phyloP scores from a whole-genome alignment of 2,113 vertebrate genomes.

The Datnioides undecimradiatus region DNA sequence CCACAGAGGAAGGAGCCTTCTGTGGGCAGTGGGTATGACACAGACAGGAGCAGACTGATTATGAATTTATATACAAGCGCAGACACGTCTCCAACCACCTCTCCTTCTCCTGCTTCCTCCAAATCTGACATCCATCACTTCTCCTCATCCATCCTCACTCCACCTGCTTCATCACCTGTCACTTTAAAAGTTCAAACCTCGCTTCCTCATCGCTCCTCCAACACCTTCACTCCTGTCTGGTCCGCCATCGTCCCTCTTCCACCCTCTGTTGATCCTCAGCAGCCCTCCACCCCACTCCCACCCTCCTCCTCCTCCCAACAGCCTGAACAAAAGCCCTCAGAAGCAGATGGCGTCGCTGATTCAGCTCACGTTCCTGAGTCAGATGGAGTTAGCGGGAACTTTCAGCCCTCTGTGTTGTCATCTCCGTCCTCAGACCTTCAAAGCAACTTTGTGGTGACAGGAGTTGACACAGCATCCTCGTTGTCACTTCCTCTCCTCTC shows the following conservation, averaged over 20 bases:
- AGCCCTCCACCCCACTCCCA: neutral
- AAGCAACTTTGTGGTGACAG: constrained; percentile 7
- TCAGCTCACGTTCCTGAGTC: constrained; percentile 12
- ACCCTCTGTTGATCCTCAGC: neutral
- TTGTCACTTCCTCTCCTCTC: constrained; percentile 11
- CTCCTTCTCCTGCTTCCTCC: neutral
- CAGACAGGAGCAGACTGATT: neutral
- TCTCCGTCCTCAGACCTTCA: constrained; percentile 21
- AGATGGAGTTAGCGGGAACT: neutral
- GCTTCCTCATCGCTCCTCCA: neutral
- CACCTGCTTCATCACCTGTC: neutral
- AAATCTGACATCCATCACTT: neutral
- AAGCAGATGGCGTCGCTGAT: neutral
- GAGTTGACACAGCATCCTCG: neutral
- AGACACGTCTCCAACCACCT: too few species aligned
- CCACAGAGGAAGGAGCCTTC: constrained; percentile 10
- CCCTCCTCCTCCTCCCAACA: neutral
- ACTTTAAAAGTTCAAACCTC: neutral
- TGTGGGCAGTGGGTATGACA: neutral
- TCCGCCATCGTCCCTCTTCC: neutral
- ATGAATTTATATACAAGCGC: neutral
- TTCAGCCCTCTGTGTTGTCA: constrained; percentile 26
- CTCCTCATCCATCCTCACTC: neutral
- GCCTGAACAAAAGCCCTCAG: neutral
- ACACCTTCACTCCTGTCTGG: neutral